Base-by-base conservation (phyloP, 1,140 invertebrate genomes). In the Sycophila sp. region DNA sequence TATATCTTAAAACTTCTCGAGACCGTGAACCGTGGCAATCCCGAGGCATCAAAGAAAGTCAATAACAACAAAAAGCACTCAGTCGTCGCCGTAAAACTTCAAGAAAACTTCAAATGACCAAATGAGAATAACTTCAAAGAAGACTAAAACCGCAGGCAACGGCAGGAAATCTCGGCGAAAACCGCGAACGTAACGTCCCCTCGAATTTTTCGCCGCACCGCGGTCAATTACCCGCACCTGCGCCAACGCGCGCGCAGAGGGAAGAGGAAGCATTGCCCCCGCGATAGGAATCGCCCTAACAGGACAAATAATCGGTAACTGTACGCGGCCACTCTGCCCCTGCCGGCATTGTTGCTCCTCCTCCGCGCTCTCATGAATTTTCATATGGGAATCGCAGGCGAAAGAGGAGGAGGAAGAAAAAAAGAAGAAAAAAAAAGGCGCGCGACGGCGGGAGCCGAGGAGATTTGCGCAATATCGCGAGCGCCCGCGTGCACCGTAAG, bases 391-490 rank as follows among this genome's bases (percentile, higher is more conserved):
- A 63, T 24, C 55, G 13, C n/a, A n/a, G n/a, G 26, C 24, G 15
- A 6, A 10, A 0, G 10, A 13, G 42, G n/a, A 19, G 42, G 13
- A 17, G 28, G n/a, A 53, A 53, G 51, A 53, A 53, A 53, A 30
- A 53, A 26, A n/a, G n/a, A n/a, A n/a, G 11, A 26, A 53, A 36
- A 28, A 30, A 19, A 28, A 19, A n/a, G 36, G 36, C 32, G 15
- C 2, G 30, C 22, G 38, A 32, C 24, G 38, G 19, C 13, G n/a
- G n/a, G n/a, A n/a, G n/a, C n/a, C n/a, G n/a, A n/a, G n/a, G 19
- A 22, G 47, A 69, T 69, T 69, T 69, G 42, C 49, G 68, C 59
- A 69, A 69, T 67, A 15, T 17, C 0, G 24, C 42, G 19, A 40
- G 7, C n/a, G n/a, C 42, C 13, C 55, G 15, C 8, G 32, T 36